A percentile compares a stretch with the other conserved stretches of the same genome.
phyloP scores from a whole-genome alignment of 1,140 invertebrate genomes.

The Drosophila sp. region DNA sequence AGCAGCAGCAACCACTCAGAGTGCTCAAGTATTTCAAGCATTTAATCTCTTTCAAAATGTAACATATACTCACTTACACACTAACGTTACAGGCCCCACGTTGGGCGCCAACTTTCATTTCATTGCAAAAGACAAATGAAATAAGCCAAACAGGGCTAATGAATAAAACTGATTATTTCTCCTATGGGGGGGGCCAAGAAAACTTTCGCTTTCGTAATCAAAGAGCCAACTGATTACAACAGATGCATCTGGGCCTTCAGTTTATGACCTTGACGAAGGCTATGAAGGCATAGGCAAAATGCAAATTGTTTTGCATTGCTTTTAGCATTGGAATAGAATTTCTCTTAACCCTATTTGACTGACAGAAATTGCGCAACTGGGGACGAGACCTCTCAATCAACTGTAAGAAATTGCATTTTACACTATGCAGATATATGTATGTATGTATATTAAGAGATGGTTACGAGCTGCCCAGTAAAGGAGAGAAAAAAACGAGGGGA shows the following conservation, averaged over 20 bases:
- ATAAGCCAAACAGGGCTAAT: conserved; percentile 27
- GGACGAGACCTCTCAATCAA: too few species aligned
- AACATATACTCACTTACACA: conserved; percentile 6
- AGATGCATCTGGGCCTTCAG: background rate
- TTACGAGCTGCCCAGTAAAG: background rate
- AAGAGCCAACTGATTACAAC: background rate
- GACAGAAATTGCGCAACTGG: background rate
- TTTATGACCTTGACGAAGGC: too few species aligned
- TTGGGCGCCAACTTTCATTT: conserved; percentile 8
- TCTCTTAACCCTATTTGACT: too few species aligned
- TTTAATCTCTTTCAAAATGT: conserved; percentile 31
- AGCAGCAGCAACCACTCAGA: background rate
- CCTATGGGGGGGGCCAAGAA: background rate
- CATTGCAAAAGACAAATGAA: conserved; percentile 18
- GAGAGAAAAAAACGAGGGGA: background rate
- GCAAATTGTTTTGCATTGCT: too few species aligned
- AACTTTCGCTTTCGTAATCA: conserved; percentile 9
- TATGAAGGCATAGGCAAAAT: too few species aligned
- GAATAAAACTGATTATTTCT: conserved; percentile 28
- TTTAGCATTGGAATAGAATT: too few species aligned
- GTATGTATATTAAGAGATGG: background rate
- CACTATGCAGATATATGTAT: too few species aligned
- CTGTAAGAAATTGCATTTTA: too few species aligned
- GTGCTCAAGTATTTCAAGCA: conserved; percentile 5
- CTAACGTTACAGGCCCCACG: background rate